These are phyloP conservation scores for Wasmannia auropunctata DNA, from an alignment of 1,140 invertebrate genomes.

Conservation along the genomic window DNA sequence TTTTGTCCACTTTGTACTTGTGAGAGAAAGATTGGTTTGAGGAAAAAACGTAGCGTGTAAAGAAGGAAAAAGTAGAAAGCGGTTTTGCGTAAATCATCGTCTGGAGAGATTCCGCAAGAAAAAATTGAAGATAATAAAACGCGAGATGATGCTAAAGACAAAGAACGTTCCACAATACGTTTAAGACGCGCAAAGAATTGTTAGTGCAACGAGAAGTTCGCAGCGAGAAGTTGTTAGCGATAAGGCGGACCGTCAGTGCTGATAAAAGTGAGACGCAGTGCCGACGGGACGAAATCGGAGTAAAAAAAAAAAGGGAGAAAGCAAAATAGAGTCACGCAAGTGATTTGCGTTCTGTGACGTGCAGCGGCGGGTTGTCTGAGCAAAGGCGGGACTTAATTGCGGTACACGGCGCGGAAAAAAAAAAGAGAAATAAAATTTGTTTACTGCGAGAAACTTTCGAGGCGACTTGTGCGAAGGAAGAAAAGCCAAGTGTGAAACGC, in stretches of 20 bases:
- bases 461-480: not conserved
- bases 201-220: conserved; percentile 10
- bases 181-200: not conserved
- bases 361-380: not conserved
- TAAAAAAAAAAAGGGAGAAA: conserved; percentile 52
- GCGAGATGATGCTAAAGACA: not conserved
- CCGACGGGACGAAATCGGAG: conserved; percentile 30
- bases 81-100: not conserved
- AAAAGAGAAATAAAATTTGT: not conserved
- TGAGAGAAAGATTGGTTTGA: not conserved
- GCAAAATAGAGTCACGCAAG: conserved; percentile 33
- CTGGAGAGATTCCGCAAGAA: not conserved
- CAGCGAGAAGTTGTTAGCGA: not conserved
- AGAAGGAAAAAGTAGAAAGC: conserved; percentile 17
- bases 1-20: not conserved
- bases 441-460: conserved; percentile 23
- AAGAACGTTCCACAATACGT: not conserved
- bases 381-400: conserved; percentile 33
- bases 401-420: not conserved
- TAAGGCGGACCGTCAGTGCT: not conserved
- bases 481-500: not conserved
- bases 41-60: not conserved
- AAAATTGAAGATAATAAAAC: not conserved
- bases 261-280: conserved; percentile 43
- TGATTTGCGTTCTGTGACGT: conserved; percentile 18